Conservation (phyloP, 2,797 vertebrate genomes). For the Sebastes ruberrimus region DNA sequence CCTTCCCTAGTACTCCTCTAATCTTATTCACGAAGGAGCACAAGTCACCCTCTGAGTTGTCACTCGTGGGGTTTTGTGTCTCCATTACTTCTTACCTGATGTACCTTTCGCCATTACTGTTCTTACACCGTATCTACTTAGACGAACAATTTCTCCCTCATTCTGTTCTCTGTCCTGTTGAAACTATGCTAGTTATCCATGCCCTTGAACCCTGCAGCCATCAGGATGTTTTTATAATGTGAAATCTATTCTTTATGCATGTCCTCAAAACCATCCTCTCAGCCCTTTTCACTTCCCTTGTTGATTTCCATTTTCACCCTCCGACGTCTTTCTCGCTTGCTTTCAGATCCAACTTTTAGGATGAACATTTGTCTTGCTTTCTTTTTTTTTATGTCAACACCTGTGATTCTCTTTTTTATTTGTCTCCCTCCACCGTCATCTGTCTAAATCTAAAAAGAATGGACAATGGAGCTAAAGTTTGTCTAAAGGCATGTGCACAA, state of each 20-base stretch:
- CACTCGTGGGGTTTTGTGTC: constrained; percentile 56
- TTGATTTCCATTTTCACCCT: constrained; percentile 22
- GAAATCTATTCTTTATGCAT: constrained; percentile 30
- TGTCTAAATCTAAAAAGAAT: constrained; percentile 18
- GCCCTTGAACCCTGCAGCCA: constrained; percentile 54
- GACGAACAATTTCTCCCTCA: constrained; percentile 14
- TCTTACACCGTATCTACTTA: constrained; percentile 31
- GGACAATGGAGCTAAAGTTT: constrained; percentile 32
- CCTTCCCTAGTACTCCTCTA: constrained; percentile 57
- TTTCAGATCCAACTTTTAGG: constrained; percentile 1
- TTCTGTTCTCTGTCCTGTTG: constrained; percentile 2
- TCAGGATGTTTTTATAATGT: constrained; percentile 30
- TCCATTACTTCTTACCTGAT: constrained; percentile 56
- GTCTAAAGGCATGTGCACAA: constrained; percentile 34
- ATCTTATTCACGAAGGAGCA: constrained; percentile 77
- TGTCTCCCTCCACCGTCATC: constrained; percentile 2
- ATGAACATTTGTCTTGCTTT: neutral
- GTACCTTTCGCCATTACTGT: constrained; percentile 49
- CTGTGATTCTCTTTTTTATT: neutral
- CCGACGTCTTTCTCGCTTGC: neutral
- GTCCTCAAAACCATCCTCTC: constrained; percentile 14
- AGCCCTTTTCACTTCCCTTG: neutral
- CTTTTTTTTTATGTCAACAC: neutral
- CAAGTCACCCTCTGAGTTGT: constrained; percentile 66
- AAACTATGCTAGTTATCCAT: constrained; percentile 18